Evolutionary conservation across 2,797 vertebrate genomes (phyloP), one percentile per base, ranked within the genome.

Genomic region (Pipistrellus pygmaeus): DNA sequence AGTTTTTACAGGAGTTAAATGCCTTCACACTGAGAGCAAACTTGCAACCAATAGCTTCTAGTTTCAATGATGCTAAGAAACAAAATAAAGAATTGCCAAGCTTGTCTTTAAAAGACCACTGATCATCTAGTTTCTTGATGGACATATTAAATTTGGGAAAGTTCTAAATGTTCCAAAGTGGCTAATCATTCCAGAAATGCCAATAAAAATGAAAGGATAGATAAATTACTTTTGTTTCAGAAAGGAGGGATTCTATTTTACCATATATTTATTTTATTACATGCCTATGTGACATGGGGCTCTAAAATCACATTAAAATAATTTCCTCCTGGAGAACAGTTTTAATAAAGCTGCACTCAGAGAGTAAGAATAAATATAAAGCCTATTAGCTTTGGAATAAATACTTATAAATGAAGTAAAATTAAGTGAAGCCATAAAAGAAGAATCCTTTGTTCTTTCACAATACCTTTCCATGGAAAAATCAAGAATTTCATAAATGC

Each of bases 301-400:
- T 78, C 78, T 90, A 71, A 77, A 93, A 88, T 71, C 68, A 46
- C 53, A 87, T 89, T 88, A 88, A 84, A 94, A 93, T 80, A 93
- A 96, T 55, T 81, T 94, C 8, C 64, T 95, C 9, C 57, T 51
- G 12, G 30, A 93, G 62, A 85, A 92, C 12, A 90, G 69, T 82
- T 93, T 95, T 90, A 85, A 93, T 90, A 88, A 93, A 85, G 41
- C 8, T 88, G 27, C 81, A 78, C 15, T 85, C 44, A 91, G 32
- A 90, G 9, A 91, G 18, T 48, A 69, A 87, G 48, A 66, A 92
- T 73, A 93, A 94, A 77, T 38, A 87, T 51, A 90, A 90, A 93
- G 41, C 12, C 14, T 57, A 4, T 51, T 92, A 85, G 13, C 8
- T 85, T 94, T 73, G 20, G 38, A 69, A 69, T 12, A 27, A 87